Base-by-base conservation (phyloP, 2,797 vertebrate species). In the Sebastes matsubarae region DNA sequence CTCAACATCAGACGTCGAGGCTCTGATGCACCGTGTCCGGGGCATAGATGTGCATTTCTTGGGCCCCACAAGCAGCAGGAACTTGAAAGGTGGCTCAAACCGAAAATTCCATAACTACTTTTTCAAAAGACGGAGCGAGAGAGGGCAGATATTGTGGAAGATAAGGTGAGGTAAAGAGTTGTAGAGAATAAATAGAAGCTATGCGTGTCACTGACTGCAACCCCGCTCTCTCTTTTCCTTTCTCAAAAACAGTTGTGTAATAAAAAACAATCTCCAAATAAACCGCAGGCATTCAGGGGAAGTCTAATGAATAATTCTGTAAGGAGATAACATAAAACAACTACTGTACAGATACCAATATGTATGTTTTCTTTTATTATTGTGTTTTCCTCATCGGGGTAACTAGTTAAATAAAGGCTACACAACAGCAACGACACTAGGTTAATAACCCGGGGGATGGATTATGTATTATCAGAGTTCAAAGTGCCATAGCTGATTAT, bases 401-500 rank as follows among this genome's bases (percentile, higher is more conserved):
- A 32, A 32, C 20, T 50, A n/a, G 30, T 71, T 82, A 57, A 71
- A 68, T 80, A 67, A 69, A 46, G 16, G 58, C 52, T 72, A 30
- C 14, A 65, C n/a, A 38, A 5, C 18, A 52, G 10, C 6, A 25
- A 69, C 4, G 69, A 59, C 59, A 59, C 11, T 30, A 13, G 11
- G 0, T 80, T 73, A 84, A 82, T 77, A 71, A 74, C 66, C 58
- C 10, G 7, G 18, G 68, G 72, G 52, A 16, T 27, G 69, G 65
- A 63, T 83, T 5, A 52, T 12, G 54, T 71, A 57, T 83, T 80
- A 73, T 66, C 59, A 25, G 14, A 74, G 38, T 79, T 80, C 46
- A 72, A 46, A 61, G 55, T 68, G 32, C 75, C 83, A 71, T 66
- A 65, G 75, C 68, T 85, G 80, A 88, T 82, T 75, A 86, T 72